Base-by-base conservation (phyloP, 2,888 invertebrate genomes). In the Trichopria drosophilae region DNA sequence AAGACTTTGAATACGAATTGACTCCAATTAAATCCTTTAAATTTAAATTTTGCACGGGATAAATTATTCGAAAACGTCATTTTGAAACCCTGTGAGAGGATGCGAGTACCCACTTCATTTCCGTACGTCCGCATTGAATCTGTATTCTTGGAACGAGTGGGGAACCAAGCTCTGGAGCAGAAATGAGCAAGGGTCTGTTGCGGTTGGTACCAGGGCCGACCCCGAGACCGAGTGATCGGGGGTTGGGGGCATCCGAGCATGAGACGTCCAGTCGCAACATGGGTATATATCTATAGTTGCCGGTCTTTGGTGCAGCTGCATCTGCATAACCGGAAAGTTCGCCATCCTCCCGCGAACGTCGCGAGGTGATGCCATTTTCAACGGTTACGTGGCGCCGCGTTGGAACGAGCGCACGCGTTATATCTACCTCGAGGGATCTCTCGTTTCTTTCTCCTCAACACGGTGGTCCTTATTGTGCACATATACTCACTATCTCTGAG, bases 251-350 rank as follows among this genome's bases (percentile, higher is more conserved):
- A n/a, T 9, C 12, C 9, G 12, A 37, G 37, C 10, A 19, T n/a
- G n/a, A n/a, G n/a, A n/a, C n/a, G 49, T 45, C 36, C 49, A 49
- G 44, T 45, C 45, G 45, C 29, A 41, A 20, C 29, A n/a, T n/a
- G n/a, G n/a, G n/a, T n/a, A n/a, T n/a, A n/a, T n/a, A n/a, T n/a
- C n/a, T n/a, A n/a, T n/a, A 12, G 26, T 24, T 34, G 51, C 53
- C 57, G 49, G 48, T 52, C 47, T n/a, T n/a, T n/a, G n/a, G n/a
- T n/a, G n/a, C 51, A 52, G 26, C 51, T 52, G 47, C 60, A 68
- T 69, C 69, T 68, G 66, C 69, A 69, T 69, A 69, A 69, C 69
- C 69, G 69, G 69, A 67, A 68, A 52, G 40, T 41, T 57, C 44
- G 37, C 56, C 61, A 62, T 59, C 62, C 58, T 64, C 60, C 59